Base-by-base conservation (phyloP, 2,888 invertebrate species). In the Xanthia icteritia region DNA sequence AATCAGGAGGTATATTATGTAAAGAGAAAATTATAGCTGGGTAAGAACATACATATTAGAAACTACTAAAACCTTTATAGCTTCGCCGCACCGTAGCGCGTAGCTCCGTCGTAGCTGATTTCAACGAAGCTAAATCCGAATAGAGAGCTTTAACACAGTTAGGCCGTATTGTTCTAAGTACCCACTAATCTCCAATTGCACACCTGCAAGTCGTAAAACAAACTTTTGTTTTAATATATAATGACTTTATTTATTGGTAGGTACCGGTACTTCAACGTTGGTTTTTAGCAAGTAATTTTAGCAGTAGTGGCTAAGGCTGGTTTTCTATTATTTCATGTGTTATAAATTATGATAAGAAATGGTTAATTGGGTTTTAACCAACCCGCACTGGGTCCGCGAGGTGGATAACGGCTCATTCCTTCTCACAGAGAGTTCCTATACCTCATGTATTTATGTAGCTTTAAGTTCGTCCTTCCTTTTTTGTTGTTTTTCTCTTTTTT, bases 141-240 rank as follows among this genome's bases (percentile, higher is more conserved):
- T 82, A 83, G 77, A 82, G 67, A 83, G 78, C 70, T 82, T 79
- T 68, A 72, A 79, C 77, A 78, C 56, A 78, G 73, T 80, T 36
- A 64, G 65, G 64, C 9, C 58, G 20, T 45, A 86, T 90, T 90
- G 88, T 91, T 87, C 69, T 51, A 31, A 64, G 63, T 71, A 56
- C 58, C 9, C 66, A 23, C 61, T 91, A 90, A 91, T 90, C 91
- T 83, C 15, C 81, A 79, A 90, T 93, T 92, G 93, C 92, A 93
- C 93, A 94, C 93, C 93, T 93, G 93, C 91, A 88, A 82, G 89
- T 89, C 81, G 84, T 93, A 91, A 93, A 93, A 88, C 72, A 86
- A 87, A 87, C 77, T 82, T 69, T 87, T 89, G 79, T 86, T 73
- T 80, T 65, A 39, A 23, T 45, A 15, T 60, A 36, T 69, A 70